These are phyloP conservation scores for Gasterosteus aculeatus DNA, from an alignment of 2,113 vertebrate species.

Conservation along the genomic window DNA sequence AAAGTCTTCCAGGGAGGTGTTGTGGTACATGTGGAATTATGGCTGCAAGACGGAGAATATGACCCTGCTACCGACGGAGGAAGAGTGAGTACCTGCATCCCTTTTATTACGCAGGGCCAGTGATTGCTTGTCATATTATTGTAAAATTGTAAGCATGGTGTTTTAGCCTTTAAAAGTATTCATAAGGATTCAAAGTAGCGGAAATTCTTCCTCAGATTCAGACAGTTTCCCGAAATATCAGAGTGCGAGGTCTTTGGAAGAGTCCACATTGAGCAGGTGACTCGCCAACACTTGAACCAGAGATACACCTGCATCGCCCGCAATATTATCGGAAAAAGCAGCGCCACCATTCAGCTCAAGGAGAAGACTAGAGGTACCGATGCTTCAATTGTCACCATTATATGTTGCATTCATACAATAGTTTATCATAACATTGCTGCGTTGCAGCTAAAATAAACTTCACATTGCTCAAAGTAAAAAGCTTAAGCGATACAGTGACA, in stretches of 20 bases:
- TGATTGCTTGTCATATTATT: not conserved
- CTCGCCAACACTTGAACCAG: constrained; percentile 73
- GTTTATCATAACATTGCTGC: not conserved
- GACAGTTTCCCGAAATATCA: not conserved
- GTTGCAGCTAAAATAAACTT: not conserved
- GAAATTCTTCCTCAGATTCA: constrained; percentile 24
- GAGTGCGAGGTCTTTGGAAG: constrained; percentile 41
- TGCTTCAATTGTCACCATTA: not conserved
- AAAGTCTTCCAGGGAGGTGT: constrained; percentile 48
- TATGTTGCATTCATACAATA: not conserved
- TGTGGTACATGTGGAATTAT: constrained; percentile 76
- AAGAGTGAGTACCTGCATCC: constrained; percentile 42
- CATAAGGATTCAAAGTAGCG: not conserved
- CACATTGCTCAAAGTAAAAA: not conserved
- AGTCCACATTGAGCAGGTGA: constrained; percentile 79
- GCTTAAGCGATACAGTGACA: not conserved
- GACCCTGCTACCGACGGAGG: constrained; percentile 48
- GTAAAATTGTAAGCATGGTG: not conserved
- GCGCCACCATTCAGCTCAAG: constrained; percentile 75
- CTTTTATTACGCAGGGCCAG: not conserved
- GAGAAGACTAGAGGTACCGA: constrained; percentile 66
- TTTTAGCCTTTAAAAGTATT: not conserved
- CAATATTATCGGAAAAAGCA: constrained; percentile 82
- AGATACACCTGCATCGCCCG: constrained; percentile 84
- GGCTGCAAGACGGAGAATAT: constrained; percentile 39